These are phyloP conservation scores for Melolontha melolontha DNA, from an alignment of 2,888 invertebrate genomes.

Conservation along the genomic window DNA sequence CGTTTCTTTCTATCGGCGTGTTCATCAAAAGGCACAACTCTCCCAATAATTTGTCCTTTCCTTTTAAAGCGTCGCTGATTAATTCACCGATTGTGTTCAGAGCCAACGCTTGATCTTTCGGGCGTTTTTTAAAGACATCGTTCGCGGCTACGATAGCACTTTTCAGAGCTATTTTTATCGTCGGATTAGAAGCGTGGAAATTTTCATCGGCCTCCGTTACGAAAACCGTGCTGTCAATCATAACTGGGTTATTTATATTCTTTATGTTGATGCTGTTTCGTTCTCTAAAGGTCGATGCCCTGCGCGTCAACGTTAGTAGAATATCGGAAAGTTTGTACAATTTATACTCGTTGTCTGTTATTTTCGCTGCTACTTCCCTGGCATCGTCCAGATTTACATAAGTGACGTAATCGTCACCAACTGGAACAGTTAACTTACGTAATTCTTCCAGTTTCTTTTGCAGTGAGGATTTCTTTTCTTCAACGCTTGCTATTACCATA, in stretches of 20 bases:
- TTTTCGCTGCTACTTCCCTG: slow-evolving; percentile 58
- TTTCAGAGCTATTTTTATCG: slow-evolving; percentile 61
- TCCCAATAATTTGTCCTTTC: slow-evolving; percentile 55
- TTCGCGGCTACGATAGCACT: slow-evolving; percentile 63
- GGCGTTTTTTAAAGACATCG: slow-evolving; percentile 63
- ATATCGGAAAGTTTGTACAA: slow-evolving; percentile 63
- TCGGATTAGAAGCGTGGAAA: slow-evolving; percentile 56
- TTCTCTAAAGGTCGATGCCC: slow-evolving; percentile 61
- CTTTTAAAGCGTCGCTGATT: slow-evolving; percentile 57
- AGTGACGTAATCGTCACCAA: slow-evolving; percentile 60
- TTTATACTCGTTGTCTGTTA: slow-evolving; percentile 59
- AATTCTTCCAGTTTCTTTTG: slow-evolving; percentile 62
- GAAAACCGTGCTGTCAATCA: slow-evolving; percentile 50
- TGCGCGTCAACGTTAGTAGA: slow-evolving; percentile 61
- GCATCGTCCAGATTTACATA: slow-evolving; percentile 61
- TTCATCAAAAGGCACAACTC: slow-evolving; percentile 61
- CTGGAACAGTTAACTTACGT: slow-evolving; percentile 57
- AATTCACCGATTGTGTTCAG: slow-evolving; percentile 60
- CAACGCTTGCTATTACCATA: slow-evolving; percentile 60
- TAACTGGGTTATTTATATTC: slow-evolving; percentile 59
- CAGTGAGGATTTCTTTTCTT: slow-evolving; percentile 60
- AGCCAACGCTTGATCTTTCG: slow-evolving; percentile 63
- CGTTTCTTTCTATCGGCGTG: slow-evolving; percentile 60
- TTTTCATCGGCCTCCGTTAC: slow-evolving; percentile 58
- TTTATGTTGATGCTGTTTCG: slow-evolving; percentile 61